Evolutionary conservation across 2,888 invertebrate species (phyloP).

Genomic region (Heteromurus nitidus): DNA sequence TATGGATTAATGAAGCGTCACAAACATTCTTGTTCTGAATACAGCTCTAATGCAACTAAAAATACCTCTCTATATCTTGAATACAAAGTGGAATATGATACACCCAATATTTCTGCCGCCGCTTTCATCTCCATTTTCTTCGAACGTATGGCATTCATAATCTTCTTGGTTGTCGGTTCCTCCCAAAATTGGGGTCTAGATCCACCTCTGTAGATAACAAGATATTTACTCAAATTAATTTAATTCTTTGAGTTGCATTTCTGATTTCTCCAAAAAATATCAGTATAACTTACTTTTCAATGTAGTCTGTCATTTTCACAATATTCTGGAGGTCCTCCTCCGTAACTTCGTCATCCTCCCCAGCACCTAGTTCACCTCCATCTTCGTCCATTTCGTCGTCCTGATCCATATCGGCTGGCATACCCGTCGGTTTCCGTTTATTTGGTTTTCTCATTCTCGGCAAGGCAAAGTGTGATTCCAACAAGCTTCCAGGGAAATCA

Average conservation of each 20-base stretch:
- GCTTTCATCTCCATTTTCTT: slow-evolving; percentile 96
- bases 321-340: slow-evolving; percentile 73
- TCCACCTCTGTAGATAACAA: slow-evolving; percentile 77
- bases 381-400: slow-evolving; percentile 72
- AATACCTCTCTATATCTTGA: slow-evolving; percentile 88
- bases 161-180: slow-evolving; percentile 89
- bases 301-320: slow-evolving; percentile 74
- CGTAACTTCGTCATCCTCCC: slow-evolving; percentile 73
- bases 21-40: not conserved
- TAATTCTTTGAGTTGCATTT: not conserved
- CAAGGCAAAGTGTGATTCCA: slow-evolving; percentile 73
- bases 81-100: slow-evolving; percentile 92
- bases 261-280: not conserved
- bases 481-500: slow-evolving; percentile 71
- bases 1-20: not conserved
- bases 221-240: not conserved
- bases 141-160: slow-evolving; percentile 92
- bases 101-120: slow-evolving; percentile 91
- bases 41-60: too few relatives aligned
- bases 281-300: slow-evolving; percentile 70
- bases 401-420: slow-evolving; percentile 69
- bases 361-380: slow-evolving; percentile 64
- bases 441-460: slow-evolving; percentile 69
- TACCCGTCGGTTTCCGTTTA: slow-evolving; percentile 67
- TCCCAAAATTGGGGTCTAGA: slow-evolving; percentile 94